Percentiles rank a stretch among this genome's conserved stretches.
Conservation (phyloP, 1,140 invertebrate species). For the Rhyzopertha dominica region DNA sequence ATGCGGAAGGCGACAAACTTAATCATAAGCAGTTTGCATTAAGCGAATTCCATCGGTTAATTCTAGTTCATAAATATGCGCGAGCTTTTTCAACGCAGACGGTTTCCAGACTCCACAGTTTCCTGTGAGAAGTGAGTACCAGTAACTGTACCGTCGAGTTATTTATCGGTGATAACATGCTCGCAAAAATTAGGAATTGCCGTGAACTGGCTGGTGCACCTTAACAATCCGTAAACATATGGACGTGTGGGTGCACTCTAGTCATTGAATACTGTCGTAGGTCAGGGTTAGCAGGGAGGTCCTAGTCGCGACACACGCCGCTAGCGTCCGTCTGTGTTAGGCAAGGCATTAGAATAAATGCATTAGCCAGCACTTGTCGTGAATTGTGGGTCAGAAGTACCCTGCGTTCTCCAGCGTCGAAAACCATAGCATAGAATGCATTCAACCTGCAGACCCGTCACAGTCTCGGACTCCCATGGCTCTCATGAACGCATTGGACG, state of each 20-base stretch:
- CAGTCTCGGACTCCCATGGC: slow-evolving; percentile 8
- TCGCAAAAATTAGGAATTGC: too few relatives aligned
- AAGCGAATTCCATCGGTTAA: too few relatives aligned
- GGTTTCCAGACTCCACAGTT: too few relatives aligned
- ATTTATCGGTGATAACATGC: too few relatives aligned
- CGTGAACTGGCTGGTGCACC: slow-evolving; percentile 2
- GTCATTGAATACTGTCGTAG: slow-evolving; percentile 40
- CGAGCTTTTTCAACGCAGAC: too few relatives aligned
- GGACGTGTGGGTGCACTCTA: slow-evolving; percentile 31
- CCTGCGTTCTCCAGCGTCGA: slow-evolving; percentile 7
- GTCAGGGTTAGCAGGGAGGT: slow-evolving; percentile 26
- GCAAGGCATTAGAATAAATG: slow-evolving; percentile 17
- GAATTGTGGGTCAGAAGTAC: slow-evolving; percentile 17
- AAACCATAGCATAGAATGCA: slow-evolving; percentile 18
- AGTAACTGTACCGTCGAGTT: too few relatives aligned
- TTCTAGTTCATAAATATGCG: too few relatives aligned
- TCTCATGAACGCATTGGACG: slow-evolving; percentile 15
- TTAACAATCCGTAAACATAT: slow-evolving; percentile 24
- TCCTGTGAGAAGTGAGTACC: too few relatives aligned
- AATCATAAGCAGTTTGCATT: too few relatives aligned
- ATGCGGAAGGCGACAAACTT: too few relatives aligned
- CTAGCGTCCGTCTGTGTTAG: slow-evolving; percentile 11
- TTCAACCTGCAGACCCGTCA: slow-evolving; percentile 19
- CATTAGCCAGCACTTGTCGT: slow-evolving; percentile 16
- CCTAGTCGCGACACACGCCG: slow-evolving; percentile 24